These are phyloP conservation scores for Rhogogaster chlorosoma DNA, from an alignment of 2,888 invertebrate species.

Conservation along the genomic window DNA sequence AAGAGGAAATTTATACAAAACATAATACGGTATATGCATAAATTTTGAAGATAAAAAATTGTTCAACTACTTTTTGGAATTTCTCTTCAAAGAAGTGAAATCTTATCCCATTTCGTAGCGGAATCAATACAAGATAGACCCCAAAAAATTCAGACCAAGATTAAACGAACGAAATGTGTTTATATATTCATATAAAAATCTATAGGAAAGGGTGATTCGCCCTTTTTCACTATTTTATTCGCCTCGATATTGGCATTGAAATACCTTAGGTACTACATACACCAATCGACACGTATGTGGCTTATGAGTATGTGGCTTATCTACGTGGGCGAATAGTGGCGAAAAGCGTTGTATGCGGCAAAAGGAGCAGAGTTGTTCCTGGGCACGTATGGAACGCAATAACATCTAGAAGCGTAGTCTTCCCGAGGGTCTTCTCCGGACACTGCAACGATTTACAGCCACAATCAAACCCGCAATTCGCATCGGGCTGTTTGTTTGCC, in stretches of 20 bases:
- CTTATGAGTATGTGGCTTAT: neutral
- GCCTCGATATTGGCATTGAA: neutral
- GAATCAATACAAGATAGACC: too few relatives aligned
- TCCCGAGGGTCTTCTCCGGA: slow-evolving; percentile 8
- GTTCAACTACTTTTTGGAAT: neutral
- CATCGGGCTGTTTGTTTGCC: slow-evolving; percentile 28
- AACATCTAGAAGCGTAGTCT: neutral
- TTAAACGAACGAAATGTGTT: too few relatives aligned
- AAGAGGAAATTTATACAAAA: neutral
- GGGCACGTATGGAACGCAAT: neutral
- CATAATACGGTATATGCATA: neutral
- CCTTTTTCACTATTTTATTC: neutral
- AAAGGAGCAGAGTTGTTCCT: neutral
- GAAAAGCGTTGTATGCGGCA: neutral
- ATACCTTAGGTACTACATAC: neutral
- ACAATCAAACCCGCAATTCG: slow-evolving; percentile 44
- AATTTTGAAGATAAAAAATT: neutral
- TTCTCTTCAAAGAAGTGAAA: neutral
- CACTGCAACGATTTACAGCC: slow-evolving; percentile 40
- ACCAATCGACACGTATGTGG: neutral
- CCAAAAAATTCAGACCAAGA: too few relatives aligned
- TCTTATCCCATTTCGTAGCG: too few relatives aligned
- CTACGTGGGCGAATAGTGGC: too few relatives aligned
- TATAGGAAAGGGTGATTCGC: neutral
- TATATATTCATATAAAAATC: neutral